phyloP scores from a whole-genome alignment of 1,140 invertebrate species.

The Diabrotica virgifera region DNA sequence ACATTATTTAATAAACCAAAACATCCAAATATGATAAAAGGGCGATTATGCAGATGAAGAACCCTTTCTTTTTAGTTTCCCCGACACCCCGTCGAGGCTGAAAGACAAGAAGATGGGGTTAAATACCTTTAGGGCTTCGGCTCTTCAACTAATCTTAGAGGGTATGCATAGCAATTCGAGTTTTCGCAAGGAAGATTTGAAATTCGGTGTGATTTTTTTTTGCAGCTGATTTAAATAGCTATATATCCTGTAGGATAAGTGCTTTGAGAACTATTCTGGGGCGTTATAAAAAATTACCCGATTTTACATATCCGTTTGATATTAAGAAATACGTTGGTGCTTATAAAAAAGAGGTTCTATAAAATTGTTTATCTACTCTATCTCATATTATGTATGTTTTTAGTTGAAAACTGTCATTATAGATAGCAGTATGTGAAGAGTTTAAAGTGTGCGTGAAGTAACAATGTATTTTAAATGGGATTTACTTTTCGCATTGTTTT shows the following conservation, averaged over 20 bases:
- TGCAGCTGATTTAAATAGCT: slow-evolving; percentile 18
- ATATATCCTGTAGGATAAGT: slow-evolving; percentile 17
- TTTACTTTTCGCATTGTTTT: too few species aligned
- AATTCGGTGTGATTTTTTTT: slow-evolving; percentile 17
- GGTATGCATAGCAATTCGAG: slow-evolving; percentile 11
- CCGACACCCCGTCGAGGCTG: slow-evolving; percentile 13
- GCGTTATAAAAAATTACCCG: slow-evolving; percentile 10
- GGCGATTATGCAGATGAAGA: slow-evolving; percentile 20
- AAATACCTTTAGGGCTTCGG: slow-evolving; percentile 10
- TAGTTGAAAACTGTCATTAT: too few species aligned
- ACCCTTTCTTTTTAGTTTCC: slow-evolving; percentile 9
- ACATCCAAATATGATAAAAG: slow-evolving; percentile 22
- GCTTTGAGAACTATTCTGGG: slow-evolving; percentile 14
- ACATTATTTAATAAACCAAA: slow-evolving; percentile 20
- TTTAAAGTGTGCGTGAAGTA: too few species aligned
- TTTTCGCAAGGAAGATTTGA: slow-evolving; percentile 16
- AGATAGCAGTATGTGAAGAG: too few species aligned
- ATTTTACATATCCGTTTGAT: neutral
- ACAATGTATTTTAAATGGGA: too few species aligned
- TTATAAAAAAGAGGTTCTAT: too few species aligned
- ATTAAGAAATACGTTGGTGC: neutral
- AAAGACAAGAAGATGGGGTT: slow-evolving; percentile 20
- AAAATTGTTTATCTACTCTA: too few species aligned
- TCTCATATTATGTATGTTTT: too few species aligned
- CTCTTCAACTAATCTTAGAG: slow-evolving; percentile 17